A percentile compares a stretch with the other conserved stretches of the same genome.
phyloP scores from a whole-genome alignment of 2,888 invertebrate species.

The Limnephilus lunatus region DNA sequence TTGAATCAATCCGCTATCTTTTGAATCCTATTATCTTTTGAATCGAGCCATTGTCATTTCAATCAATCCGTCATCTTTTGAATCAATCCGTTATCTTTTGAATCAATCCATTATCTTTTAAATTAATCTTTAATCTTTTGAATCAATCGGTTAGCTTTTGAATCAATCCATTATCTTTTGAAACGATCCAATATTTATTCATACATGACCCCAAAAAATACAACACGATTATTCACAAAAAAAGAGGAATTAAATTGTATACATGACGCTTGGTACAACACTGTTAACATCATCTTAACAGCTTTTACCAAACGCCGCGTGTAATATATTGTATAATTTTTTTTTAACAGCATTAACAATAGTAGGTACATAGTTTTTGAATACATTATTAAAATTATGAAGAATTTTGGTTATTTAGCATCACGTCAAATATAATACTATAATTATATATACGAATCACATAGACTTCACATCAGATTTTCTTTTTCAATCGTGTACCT shows the following conservation, averaged over 20 bases:
- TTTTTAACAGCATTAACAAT: not conserved
- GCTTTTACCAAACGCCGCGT: no score
- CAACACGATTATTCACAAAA: not conserved
- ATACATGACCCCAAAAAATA: not conserved
- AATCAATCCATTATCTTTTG: not conserved
- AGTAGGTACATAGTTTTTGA: not conserved
- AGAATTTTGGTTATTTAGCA: not conserved
- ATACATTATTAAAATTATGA: not conserved
- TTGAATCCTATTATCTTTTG: not conserved
- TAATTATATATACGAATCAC: not conserved
- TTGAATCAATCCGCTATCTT: not conserved
- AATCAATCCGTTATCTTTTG: not conserved
- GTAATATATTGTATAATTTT: not conserved
- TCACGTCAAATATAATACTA: not conserved
- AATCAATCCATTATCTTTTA: no score
- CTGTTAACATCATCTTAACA: not conserved
- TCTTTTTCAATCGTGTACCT: not conserved
- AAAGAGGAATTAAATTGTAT: not conserved
- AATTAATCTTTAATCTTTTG: not conserved
- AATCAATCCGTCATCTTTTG: not conserved
- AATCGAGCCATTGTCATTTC: not conserved
- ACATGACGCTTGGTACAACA: not conserved
- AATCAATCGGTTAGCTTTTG: not conserved
- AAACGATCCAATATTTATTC: not conserved
- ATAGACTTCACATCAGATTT: not conserved